Base-by-base conservation (phyloP, 2,888 invertebrate species). In the Apotomis betuletana region DNA sequence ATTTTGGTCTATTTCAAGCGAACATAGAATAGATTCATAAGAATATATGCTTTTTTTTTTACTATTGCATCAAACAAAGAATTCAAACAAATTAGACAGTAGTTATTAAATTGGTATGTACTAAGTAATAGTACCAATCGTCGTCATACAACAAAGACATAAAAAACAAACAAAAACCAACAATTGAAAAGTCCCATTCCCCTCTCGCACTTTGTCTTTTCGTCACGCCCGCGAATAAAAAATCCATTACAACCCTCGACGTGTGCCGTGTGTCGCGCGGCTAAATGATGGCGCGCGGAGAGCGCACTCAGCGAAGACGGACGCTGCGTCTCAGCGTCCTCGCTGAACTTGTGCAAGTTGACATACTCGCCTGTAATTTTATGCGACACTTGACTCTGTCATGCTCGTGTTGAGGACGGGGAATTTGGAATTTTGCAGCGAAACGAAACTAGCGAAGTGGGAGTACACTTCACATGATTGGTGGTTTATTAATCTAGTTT, bases 311-410 rank as follows among this genome's bases (percentile, higher is more conserved):
- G 60, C 73, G 59, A 63, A 77, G 71, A 65, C 75, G 75, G 75
- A 65, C 72, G 64, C 70, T 68, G 46, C 67, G 51, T 63, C 63
- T 54, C 72, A 59, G 67, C 69, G 72, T 73, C 72, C 77, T 76
- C 77, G 73, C 78, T 75, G 74, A 82, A 84, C 81, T 84, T 77
- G 80, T 78, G 82, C 83, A 77, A 83, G 81, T 78, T 78, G 80
- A 81, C 79, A 79, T 81, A 70, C 69, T 73, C 73, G 81, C 79
- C 75, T 76, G 77, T 74, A 78, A 78, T 78, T 78, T 79, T 78
- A 77, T 74, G 74, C 76, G 74, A 73, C 78, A 75, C 78, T 79
- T 75, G 75, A 78, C 78, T 76, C 59, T 55, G 73, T 68, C 62
- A 61, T 67, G 61, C 51, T 62, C 67, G 49, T 46, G 44, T 64